Conservation (phyloP, 2,888 invertebrate genomes). For the Tinea trinotella region DNA sequence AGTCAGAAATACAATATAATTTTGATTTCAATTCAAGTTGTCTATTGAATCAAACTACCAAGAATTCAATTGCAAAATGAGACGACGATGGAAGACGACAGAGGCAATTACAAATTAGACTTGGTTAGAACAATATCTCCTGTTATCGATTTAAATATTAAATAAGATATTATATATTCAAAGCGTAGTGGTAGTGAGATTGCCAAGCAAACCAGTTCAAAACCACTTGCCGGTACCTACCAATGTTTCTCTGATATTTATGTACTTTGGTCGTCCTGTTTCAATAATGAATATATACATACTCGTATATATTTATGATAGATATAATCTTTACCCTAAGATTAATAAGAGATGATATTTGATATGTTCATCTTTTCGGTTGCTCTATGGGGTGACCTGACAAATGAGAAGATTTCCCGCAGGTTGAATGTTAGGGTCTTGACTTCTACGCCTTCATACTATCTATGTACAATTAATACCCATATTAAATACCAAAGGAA, state of each 20-base stretch:
- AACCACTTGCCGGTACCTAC: too few relatives aligned
- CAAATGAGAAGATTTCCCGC: conserved; percentile 60
- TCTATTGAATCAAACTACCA: neutral
- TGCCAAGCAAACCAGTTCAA: too few relatives aligned
- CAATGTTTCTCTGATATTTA: too few relatives aligned
- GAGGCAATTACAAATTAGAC: neutral
- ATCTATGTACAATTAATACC: conserved; percentile 14
- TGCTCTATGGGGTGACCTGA: conserved; percentile 45
- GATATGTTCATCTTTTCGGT: conserved; percentile 57
- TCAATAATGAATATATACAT: too few relatives aligned
- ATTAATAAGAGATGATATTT: conserved; percentile 67
- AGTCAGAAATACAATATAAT: neutral
- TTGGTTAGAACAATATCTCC: neutral
- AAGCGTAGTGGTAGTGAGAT: too few relatives aligned
- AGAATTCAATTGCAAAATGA: neutral
- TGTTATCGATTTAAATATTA: neutral
- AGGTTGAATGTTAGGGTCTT: conserved; percentile 12
- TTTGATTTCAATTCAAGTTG: neutral
- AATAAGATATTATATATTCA: too few relatives aligned
- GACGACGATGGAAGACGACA: neutral
- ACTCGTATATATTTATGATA: neutral
- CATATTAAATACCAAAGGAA: neutral
- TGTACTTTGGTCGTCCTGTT: too few relatives aligned
- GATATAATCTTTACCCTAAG: conserved; percentile 27
- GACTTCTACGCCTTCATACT: neutral